phyloP scores from a whole-genome alignment of 1,140 invertebrate species.

The Carposina sasakii region DNA sequence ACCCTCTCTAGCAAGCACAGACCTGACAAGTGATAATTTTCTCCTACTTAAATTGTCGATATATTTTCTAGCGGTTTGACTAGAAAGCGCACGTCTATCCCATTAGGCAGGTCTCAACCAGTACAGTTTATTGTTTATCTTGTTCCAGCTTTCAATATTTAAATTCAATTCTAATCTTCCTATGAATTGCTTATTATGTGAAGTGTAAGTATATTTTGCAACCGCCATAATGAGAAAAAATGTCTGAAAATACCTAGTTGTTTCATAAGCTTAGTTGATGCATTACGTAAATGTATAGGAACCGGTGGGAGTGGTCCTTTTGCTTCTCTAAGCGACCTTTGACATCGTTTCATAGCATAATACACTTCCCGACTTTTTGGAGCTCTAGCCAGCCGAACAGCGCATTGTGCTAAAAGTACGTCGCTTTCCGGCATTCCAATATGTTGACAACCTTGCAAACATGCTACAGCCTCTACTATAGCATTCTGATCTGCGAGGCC shows the following conservation, averaged over 20 bases:
- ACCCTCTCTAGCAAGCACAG: no score
- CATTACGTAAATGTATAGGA: conserved; percentile 85
- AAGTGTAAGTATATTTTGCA: no score
- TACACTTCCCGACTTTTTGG: conserved; percentile 84
- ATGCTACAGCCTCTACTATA: conserved; percentile 77
- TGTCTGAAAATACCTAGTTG: conserved; percentile 75
- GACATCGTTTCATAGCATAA: conserved; percentile 77
- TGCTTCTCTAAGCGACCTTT: conserved; percentile 74
- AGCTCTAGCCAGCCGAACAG: conserved; percentile 82
- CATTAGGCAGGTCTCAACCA: no score
- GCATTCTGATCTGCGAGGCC: conserved; percentile 74
- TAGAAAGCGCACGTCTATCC: no score
- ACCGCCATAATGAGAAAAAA: no score
- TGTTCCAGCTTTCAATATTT: no score
- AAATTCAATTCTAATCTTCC: no score
- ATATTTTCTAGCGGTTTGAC: no score
- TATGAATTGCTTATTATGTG: neutral
- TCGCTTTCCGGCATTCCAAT: conserved; percentile 89
- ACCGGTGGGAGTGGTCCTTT: conserved; percentile 82
- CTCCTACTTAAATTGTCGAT: no score
- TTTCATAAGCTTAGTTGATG: conserved; percentile 85
- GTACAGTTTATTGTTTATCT: conserved; percentile 8
- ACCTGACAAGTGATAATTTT: no score
- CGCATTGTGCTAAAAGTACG: conserved; percentile 83
- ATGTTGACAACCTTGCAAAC: conserved; percentile 85